Evolutionary conservation across 2,113 vertebrate species (phyloP), one percentile per base, ranked within the genome.

Genomic region (Gymnorhina tibicen): DNA sequence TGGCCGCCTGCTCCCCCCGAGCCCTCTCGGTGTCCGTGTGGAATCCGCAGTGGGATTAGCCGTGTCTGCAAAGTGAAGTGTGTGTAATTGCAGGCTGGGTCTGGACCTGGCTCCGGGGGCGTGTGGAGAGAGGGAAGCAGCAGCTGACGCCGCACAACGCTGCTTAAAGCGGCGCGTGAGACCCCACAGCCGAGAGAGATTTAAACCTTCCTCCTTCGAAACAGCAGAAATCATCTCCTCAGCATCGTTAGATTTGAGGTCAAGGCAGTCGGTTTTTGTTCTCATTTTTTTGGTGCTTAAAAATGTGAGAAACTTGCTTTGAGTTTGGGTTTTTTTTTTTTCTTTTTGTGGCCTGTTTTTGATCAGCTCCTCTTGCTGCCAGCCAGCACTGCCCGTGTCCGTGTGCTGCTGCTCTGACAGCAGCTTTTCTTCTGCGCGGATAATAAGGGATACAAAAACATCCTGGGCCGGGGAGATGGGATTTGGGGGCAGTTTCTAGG

Each of bases 11-110:
- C 87, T 86, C 59, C 86, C 94, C 73, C 33, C 3, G 41, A 85
- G 70, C 39, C 69, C 76, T 47, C 4, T 3, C 74, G 3, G 4
- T 27, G 50, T 27, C 3, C n/a, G 47, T 26, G 17, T 9, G 95
- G 93, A 91, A 80, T 79, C 66, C 87, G 47, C 91, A 81, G 84
- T 0, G 55, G 95, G 93, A 94, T 92, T 85, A 91, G 37, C 49
- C 32, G 3, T 2, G 78, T 50, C 81, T 20, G 14, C 41, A 26
- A 49, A 94, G 89, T 85, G 85, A 94, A 87, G 93, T 69, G 91
- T 94, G 62, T 82, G 87, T 16, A 35, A 60, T 8, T 76, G 81
- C 2, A 9, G 82, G 46, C 2, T 33, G 85, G 49, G 11, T 50
- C 92, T 60, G 74, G 82, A 8, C 24, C 67, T 16, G 80, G 33